Evolutionary conservation across 1,140 invertebrate genomes (phyloP).

Genomic region (Drosophila tsacasi): DNA sequence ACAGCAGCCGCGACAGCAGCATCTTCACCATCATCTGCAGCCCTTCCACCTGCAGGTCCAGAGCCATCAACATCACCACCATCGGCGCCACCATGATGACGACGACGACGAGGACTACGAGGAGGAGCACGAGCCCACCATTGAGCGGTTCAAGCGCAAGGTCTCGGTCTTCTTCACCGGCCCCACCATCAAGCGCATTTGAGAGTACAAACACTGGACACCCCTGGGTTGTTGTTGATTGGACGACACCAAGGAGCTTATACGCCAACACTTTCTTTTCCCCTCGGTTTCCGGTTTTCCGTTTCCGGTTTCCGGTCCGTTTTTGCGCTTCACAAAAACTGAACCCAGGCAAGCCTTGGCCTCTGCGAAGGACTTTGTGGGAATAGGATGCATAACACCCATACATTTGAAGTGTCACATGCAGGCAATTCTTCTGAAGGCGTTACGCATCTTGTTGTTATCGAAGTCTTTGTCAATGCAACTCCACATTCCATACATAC

Average conservation of each 20-base stretch:
- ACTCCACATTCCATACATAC: background rate
- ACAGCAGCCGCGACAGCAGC: background rate
- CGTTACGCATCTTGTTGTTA: background rate
- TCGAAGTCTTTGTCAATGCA: background rate
- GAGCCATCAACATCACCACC: conserved; percentile 20
- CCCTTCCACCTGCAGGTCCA: conserved; percentile 3
- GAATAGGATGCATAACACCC: background rate
- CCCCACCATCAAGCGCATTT: conserved; percentile 84
- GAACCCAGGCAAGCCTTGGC: background rate
- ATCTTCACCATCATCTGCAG: conserved; percentile 8
- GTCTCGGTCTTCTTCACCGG: conserved; percentile 85
- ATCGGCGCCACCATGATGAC: conserved; percentile 34
- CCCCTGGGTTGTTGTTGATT: conserved; percentile 46
- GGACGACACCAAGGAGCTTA: conserved; percentile 26
- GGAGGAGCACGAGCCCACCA: conserved; percentile 74
- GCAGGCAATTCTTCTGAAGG: background rate
- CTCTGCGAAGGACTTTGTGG: background rate
- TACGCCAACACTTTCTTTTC: conserved; percentile 16
- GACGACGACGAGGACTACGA: conserved; percentile 64
- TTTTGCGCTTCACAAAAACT: background rate
- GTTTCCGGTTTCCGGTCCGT: conserved; percentile 11
- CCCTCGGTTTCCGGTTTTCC: conserved; percentile 20
- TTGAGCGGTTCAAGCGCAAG: conserved; percentile 84
- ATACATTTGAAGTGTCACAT: background rate
- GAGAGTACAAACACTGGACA: conserved; percentile 76